These are phyloP conservation scores for Pseudobourletiella spinata DNA, from an alignment of 1,140 invertebrate genomes.

Conservation along the genomic window DNA sequence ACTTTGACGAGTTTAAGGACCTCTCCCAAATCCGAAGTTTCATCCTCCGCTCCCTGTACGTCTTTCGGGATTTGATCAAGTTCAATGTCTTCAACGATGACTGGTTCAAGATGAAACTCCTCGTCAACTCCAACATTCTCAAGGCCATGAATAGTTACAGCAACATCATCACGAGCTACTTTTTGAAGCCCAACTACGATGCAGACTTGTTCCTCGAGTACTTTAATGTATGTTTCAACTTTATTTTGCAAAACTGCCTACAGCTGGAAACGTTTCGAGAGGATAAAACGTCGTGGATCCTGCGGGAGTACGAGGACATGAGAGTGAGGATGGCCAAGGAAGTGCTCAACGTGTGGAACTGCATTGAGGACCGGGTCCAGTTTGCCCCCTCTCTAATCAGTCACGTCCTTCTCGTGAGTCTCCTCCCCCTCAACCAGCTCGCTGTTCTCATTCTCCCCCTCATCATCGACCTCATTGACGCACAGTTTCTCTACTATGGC, in stretches of 20 bases:
- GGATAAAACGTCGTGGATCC: slow-evolving; percentile 65
- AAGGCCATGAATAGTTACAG: slow-evolving; percentile 63
- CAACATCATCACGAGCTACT: slow-evolving; percentile 47
- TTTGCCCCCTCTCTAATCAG: slow-evolving; percentile 91
- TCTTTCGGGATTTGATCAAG: slow-evolving; percentile 73
- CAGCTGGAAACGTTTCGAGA: slow-evolving; percentile 77
- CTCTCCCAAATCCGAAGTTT: slow-evolving; percentile 77
- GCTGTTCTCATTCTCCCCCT: slow-evolving; percentile 88
- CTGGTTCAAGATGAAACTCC: slow-evolving; percentile 88
- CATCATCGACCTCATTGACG: slow-evolving; percentile 90
- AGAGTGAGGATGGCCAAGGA: slow-evolving; percentile 86
- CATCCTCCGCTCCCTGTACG: slow-evolving; percentile 74
- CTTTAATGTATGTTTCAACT: slow-evolving; percentile 77
- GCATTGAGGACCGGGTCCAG: slow-evolving; percentile 51
- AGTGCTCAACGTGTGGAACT: slow-evolving; percentile 59
- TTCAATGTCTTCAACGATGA: slow-evolving; percentile 79
- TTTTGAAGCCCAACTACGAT: slow-evolving; percentile 56
- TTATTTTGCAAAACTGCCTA: slow-evolving; percentile 74
- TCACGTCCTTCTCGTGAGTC: slow-evolving; percentile 84
- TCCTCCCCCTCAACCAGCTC: slow-evolving; percentile 79
- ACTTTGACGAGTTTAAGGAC: slow-evolving; percentile 69
- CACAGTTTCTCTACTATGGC: slow-evolving; percentile 70
- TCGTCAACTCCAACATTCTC: slow-evolving; percentile 79
- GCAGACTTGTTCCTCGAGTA: slow-evolving; percentile 79
- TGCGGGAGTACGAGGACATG: slow-evolving; percentile 78